Evolutionary conservation across 2,797 vertebrate species (phyloP), one percentile per base, ranked within the genome.

Genomic region (Sebastes nivosus): DNA sequence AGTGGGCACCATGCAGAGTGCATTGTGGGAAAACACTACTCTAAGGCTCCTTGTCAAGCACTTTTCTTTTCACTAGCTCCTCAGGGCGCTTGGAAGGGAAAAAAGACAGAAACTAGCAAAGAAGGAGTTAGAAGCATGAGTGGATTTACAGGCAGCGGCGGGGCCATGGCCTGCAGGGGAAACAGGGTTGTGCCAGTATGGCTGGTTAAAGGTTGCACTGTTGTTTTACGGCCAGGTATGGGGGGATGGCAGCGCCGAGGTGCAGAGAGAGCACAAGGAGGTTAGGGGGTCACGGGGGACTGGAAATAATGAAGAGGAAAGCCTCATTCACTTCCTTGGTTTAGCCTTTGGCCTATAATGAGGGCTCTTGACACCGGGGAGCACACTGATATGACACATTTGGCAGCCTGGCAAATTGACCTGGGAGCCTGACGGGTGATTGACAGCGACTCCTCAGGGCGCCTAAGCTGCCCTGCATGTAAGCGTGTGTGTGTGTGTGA

Each of bases 301-400:
- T 85, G 79, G 75, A 88, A 92, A 92, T 89, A 94, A 94, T 92
- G 88, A 92, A 93, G 89, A 90, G 90, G 83, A 89, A 91, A 91
- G 89, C 88, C 87, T 88, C 79, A 81, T 90, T 89, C 86, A 92
- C 90, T 94, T 93, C 92, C 93, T 95, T 92, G 92, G 94, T 95
- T 95, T 94, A 94, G 93, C 93, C 95, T 95, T 94, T 95, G 93
- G 92, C 93, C 95, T 85, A 67, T 95, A 95, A 96, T 95, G 94
- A 95, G 92, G 87, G 90, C 87, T 92, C 91, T 90, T 93, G 94
- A 94, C 94, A 93, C 89, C 57, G 20, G 73, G 90, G 87, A 92
- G 90, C 88, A 80, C 90, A 90, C 83, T 82, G 88, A 92, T 88
- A 91, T 80, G 87, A 94, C 92, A 94, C 92, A 91, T 95, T 94